Evolutionary conservation across 2,888 invertebrate genomes (phyloP), one percentile per base, ranked within the genome.

Genomic region (Campoplex nolae): DNA sequence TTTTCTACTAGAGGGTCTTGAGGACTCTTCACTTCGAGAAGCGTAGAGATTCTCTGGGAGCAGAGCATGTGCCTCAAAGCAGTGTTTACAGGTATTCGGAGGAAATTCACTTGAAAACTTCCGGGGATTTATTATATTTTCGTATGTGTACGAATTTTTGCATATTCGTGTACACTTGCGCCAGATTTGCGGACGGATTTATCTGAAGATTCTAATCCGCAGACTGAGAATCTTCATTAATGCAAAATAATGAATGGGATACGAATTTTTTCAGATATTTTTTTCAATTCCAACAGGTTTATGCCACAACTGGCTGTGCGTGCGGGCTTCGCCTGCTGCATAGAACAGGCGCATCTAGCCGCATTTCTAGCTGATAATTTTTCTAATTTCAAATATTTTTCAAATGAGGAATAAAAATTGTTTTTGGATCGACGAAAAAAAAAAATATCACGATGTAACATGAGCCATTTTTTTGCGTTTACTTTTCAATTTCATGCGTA

Each of bases 11-110:
- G 38, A 71, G 13, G 48, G 6, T 67, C 78, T 84, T 56, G 83
- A 84, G 83, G 56, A 73, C 78, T 68, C 83, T 84, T 45, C n/a
- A 77, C 65, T 62, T 77, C 51, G 73, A 84, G 62, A 51, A 32
- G 42, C 77, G n/a, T 35, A 73, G 77, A 77, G 62, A 70, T 62
- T 71, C 73, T 73, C 71, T 35, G 71, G n/a, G 45, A 23, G 23
- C 23, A 83, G 62, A 77, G 77, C 73, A 73, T 65, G 42, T 58
- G 58, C 58, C 38, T 76, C 54, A n/a, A 51, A 74, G 67, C 51
- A 71, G 42, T 38, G n/a, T 23, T 23, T 23, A 45, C 48, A 42
- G 35, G 70, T 70, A 35, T 48, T 48, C 76, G 23, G 70, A 51
- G 76, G 51, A 71, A 71, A 83, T 71, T 71, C 38, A 67, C 77